Evolutionary conservation across 2,888 invertebrate genomes (phyloP).

Genomic region (Euphydryas editha): DNA sequence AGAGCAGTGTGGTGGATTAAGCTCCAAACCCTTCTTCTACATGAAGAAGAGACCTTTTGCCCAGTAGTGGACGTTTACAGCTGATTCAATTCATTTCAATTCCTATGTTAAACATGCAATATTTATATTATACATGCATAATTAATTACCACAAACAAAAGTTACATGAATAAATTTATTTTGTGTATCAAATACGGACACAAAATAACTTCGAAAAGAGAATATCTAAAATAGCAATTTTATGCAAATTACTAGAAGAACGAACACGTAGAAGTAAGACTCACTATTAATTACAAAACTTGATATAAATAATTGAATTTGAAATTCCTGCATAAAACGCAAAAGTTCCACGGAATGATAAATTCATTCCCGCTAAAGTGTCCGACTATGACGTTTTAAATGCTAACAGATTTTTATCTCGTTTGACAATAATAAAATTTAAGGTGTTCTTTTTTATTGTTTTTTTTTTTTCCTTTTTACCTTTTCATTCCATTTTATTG

Average conservation of each 20-base stretch:
- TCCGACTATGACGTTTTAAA: conserved; percentile 33
- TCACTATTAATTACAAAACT: conserved; percentile 38
- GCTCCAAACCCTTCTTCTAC: too few relatives aligned
- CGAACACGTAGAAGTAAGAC: conserved; percentile 17
- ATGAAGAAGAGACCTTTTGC: too few relatives aligned
- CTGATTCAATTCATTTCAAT: too few relatives aligned
- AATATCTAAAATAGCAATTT: conserved; percentile 4
- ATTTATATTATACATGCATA: background rate
- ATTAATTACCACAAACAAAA: background rate
- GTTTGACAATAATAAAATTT: conserved; percentile 13
- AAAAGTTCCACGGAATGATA: conserved; percentile 35
- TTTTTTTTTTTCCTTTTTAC: background rate
- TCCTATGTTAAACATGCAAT: background rate
- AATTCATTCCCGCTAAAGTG: conserved; percentile 31
- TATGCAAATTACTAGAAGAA: conserved; percentile 7
- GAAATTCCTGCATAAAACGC: conserved; percentile 32
- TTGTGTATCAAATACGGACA: background rate
- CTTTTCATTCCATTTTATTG: background rate
- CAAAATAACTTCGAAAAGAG: conserved; percentile 2
- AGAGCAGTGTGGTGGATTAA: too few relatives aligned
- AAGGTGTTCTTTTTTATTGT: background rate
- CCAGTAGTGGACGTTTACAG: too few relatives aligned
- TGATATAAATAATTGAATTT: conserved; percentile 32
- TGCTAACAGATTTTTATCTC: conserved; percentile 27
- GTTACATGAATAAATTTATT: background rate